Conservation (phyloP, 2,797 vertebrate species). For the Nannoperca australis region DNA sequence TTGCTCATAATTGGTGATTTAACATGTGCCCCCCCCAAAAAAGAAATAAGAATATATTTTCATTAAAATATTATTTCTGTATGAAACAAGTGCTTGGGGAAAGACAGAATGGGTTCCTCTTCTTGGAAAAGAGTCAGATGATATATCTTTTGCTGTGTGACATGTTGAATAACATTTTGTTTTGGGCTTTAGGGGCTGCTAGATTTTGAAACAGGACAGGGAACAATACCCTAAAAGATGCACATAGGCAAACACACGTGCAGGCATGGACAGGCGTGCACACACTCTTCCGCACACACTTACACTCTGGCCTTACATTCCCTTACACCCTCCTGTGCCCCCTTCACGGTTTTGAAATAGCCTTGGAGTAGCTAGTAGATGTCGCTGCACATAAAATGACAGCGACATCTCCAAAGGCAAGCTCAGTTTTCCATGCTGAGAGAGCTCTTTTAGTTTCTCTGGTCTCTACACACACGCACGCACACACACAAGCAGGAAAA, state of each 20-base stretch:
- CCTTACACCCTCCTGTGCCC: slow-evolving; percentile 56
- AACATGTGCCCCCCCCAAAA: neutral
- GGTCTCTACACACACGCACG: slow-evolving; percentile 29
- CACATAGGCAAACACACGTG: slow-evolving; percentile 15
- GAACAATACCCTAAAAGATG: slow-evolving; percentile 43
- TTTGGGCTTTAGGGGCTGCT: slow-evolving; percentile 45
- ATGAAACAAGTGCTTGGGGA: slow-evolving; percentile 14
- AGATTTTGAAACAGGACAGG: slow-evolving; percentile 37
- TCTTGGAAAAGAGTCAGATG: slow-evolving; percentile 44
- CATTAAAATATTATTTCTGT: neutral
- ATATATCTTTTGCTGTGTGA: slow-evolving; percentile 50
- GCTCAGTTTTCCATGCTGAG: slow-evolving; percentile 62
- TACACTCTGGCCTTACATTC: slow-evolving; percentile 46
- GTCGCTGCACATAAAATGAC: slow-evolving; percentile 74
- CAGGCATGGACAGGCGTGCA: neutral
- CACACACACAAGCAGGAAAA: slow-evolving; percentile 17
- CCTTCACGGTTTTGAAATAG: slow-evolving; percentile 68
- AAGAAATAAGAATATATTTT: neutral
- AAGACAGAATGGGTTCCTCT: slow-evolving; percentile 2
- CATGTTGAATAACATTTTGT: slow-evolving; percentile 53
- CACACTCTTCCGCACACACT: slow-evolving; percentile 27
- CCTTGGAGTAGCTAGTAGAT: slow-evolving; percentile 63
- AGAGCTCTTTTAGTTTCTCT: slow-evolving; percentile 51
- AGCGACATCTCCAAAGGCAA: slow-evolving; percentile 74
- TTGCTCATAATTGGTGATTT: neutral